Base-by-base conservation (phyloP, 1,140 invertebrate genomes). In the Goniozus legneri region DNA sequence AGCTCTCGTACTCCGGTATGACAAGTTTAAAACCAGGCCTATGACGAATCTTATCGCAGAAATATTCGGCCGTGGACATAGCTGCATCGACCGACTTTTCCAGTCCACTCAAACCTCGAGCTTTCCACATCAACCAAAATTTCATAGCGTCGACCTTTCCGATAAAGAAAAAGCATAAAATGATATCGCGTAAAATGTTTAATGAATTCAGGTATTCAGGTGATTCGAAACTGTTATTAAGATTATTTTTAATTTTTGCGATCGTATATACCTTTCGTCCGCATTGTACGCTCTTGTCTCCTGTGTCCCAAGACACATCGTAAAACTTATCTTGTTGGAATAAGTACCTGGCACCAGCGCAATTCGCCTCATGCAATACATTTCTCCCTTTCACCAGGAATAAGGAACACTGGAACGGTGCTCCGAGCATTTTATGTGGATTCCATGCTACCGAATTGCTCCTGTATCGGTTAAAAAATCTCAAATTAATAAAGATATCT, bases 321-420 rank as follows among this genome's bases (percentile, higher is more conserved):
- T 97, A 97, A 69, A 91, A 89, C 69, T 97, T 97, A 64, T 96
- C 92, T 56, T 90, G 87, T 62, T 95, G 91, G 62, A 95, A 96
- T 1, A 96, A 77, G 66, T 96, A 97, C 24, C 84, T 81, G 0
- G 92, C 93, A 1, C 84, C 79, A 1, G 86, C 83, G 20, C 82
- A 83, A 65, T 95, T 95, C 37, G 83, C 84, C 45, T 84, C 73
- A 58, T 87, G 81, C 27, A 96, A 67, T 1, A 87, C 56, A 27
- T 82, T 82, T 59, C 81, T 70, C 15, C 84, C 77, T 27, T 79
- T 80, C 1, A 86, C 79, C 4, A 97, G 64, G 57, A 95, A 88
- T 6, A 90, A 66, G 0, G 91, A 91, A 67, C 92, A 95, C 62
- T 97, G 94, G 8, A 95, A 76, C 0, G 91, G 89, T 3, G 82